Evolutionary conservation across 2,888 invertebrate genomes (phyloP).

Genomic region (Melipona beecheii): DNA sequence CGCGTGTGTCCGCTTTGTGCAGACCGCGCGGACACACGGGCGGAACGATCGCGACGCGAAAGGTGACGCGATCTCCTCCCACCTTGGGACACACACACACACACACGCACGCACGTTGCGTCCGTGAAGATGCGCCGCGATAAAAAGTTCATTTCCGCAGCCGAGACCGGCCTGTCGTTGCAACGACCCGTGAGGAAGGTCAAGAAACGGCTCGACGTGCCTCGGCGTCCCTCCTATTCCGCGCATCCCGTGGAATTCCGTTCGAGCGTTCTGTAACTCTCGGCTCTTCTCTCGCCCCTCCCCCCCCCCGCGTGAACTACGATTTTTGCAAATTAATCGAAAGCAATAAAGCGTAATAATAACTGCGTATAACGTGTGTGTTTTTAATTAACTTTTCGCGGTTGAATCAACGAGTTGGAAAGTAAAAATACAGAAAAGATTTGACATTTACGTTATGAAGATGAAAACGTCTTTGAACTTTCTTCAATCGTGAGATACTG

Average conservation of each 20-base stretch:
- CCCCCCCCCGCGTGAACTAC: neutral
- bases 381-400: too few relatives aligned
- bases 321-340: neutral
- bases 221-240: constrained; percentile 30
- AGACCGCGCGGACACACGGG: constrained; percentile 46
- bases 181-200: constrained; percentile 56
- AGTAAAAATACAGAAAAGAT: too few relatives aligned
- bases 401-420: too few relatives aligned
- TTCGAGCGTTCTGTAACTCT: neutral
- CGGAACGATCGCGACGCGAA: constrained; percentile 45
- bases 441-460: too few relatives aligned
- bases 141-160: constrained; percentile 67
- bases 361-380: too few relatives aligned
- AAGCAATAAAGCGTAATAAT: too few relatives aligned
- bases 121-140: constrained; percentile 56
- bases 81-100: constrained; percentile 1
- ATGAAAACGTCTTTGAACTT: neutral
- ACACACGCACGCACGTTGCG: constrained; percentile 18
- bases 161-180: constrained; percentile 33
- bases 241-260: neutral
- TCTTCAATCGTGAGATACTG: neutral
- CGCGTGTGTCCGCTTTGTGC: constrained; percentile 47
- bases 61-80: constrained; percentile 45
- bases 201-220: constrained; percentile 35
- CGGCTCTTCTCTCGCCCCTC: neutral